Evolutionary conservation across 2,113 vertebrate genomes (phyloP).

Genomic region (Takifugu flavidus): DNA sequence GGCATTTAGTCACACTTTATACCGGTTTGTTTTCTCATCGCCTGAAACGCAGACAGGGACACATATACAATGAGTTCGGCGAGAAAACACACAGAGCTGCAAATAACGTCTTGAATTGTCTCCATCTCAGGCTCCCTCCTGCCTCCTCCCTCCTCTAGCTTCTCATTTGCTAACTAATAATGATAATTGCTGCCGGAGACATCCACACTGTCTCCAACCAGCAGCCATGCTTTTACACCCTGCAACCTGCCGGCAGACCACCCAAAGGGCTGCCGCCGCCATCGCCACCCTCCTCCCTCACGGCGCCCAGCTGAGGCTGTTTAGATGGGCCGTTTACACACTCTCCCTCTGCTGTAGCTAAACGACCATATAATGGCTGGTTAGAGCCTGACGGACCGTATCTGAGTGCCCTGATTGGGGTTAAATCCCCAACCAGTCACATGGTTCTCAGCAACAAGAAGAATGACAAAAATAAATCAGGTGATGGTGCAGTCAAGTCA

Average conservation of each 20-base stretch:
- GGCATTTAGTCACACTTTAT: constrained; percentile 69
- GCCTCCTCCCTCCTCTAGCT: not conserved
- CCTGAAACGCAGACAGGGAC: constrained; percentile 43
- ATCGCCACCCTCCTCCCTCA: not conserved
- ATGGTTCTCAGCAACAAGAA: not conserved
- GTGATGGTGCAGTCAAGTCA: not conserved
- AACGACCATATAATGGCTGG: constrained; percentile 54
- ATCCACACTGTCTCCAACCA: constrained; percentile 22
- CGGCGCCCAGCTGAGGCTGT: constrained; percentile 50
- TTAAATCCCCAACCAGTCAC: constrained; percentile 16
- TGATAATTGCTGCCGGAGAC: constrained; percentile 33
- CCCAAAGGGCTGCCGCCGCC: not conserved
- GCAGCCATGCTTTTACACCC: constrained; percentile 38
- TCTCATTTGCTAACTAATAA: constrained; percentile 33
- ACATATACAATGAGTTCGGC: constrained; percentile 23
- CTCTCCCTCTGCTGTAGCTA: constrained; percentile 54
- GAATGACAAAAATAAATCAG: not conserved
- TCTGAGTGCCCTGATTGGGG: constrained; percentile 28
- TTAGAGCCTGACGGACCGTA: constrained; percentile 66
- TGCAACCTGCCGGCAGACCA: constrained; percentile 14
- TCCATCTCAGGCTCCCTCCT: constrained; percentile 20
- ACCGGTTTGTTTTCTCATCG: constrained; percentile 62
- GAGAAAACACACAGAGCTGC: constrained; percentile 30
- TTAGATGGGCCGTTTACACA: constrained; percentile 55
- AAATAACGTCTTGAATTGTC: constrained; percentile 47